These are phyloP conservation scores for Sinohyriopsis cumingii DNA, from an alignment of 2,888 invertebrate species.

Conservation along the genomic window DNA sequence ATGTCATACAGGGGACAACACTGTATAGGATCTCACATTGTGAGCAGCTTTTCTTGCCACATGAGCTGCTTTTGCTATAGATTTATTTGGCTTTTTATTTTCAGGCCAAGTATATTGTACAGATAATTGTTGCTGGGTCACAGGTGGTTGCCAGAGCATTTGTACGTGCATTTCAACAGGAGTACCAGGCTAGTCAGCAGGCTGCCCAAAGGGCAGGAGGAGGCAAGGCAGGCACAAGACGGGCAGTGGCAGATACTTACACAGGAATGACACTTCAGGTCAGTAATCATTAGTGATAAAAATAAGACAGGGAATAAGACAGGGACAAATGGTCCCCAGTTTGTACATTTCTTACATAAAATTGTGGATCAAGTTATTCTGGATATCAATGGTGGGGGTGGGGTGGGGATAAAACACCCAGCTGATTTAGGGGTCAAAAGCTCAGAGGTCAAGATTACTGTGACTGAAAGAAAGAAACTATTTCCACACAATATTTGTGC, in stretches of 20 bases:
- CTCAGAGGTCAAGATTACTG: neutral
- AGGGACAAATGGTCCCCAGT: neutral
- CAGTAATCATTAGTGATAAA: constrained; percentile 5
- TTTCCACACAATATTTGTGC: neutral
- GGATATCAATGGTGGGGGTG: too few relatives aligned
- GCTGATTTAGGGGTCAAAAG: neutral
- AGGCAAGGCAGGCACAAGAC: constrained; percentile 47
- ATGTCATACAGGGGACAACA: too few relatives aligned
- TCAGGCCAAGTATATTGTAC: constrained; percentile 91
- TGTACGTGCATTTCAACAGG: constrained; percentile 86
- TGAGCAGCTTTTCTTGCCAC: too few relatives aligned
- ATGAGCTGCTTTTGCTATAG: neutral
- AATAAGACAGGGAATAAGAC: neutral
- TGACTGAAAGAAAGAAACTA: too few relatives aligned
- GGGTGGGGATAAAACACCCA: too few relatives aligned
- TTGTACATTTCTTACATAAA: neutral
- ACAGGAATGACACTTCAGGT: constrained; percentile 81
- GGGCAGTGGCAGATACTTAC: constrained; percentile 59
- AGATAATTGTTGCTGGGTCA: constrained; percentile 90
- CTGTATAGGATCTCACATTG: too few relatives aligned
- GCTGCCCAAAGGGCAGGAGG: constrained; percentile 64
- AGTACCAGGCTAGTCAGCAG: constrained; percentile 69
- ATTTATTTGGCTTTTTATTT: constrained; percentile 12
- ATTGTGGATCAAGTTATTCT: too few relatives aligned
- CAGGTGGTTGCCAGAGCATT: constrained; percentile 94